Base-by-base conservation (phyloP, 2,888 invertebrate genomes). In the Melieria picta region DNA sequence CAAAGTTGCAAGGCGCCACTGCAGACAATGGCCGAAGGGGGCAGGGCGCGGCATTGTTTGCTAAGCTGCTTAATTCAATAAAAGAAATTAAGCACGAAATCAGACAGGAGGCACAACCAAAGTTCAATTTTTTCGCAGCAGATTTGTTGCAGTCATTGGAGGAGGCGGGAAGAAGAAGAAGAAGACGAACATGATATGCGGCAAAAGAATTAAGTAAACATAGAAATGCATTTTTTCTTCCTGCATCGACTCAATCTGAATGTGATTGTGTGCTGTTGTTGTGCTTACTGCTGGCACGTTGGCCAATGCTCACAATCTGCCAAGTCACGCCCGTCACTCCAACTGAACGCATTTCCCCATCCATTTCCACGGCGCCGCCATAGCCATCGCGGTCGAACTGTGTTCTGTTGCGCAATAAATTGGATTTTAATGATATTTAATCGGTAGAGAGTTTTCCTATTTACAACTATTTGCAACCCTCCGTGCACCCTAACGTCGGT, bases 81-180 rank as follows among this genome's bases (percentile, higher is more conserved):
- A 81, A 80, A 69, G 74, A 80, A 82, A 81, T 79, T 81, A 78
- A 76, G 77, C 79, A 79, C 77, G 77, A 79, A 81, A 78, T 16
- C 11, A 16, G 43, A 7, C 45, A 61, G 61, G 30, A 30, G 50
- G 50, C 10, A 52, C 63, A 62, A 43, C 65, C 45, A 56, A 45
- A 46, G 45, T 46, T 30, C 30, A 1, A 30, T 30, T 30, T 30
- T 30, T 30, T 30, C 30, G 30, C 30, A 30, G 2, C 30, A 30
- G 30, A 30, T 30, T 30, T 30, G 30, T 30, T 30, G 30, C 2
- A 30, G 3, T 30, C 30, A 30, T 2, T 30, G 2, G 30, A 30
- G 2, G 30, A 30, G 30, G 30, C 30, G 30, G 30, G 30, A 30
- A 30, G 3, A 3, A 30, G 30, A 3, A 30, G 30, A 30, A 30